Conservation (phyloP, 2,113 vertebrate species). For the Melospiza melodia region DNA sequence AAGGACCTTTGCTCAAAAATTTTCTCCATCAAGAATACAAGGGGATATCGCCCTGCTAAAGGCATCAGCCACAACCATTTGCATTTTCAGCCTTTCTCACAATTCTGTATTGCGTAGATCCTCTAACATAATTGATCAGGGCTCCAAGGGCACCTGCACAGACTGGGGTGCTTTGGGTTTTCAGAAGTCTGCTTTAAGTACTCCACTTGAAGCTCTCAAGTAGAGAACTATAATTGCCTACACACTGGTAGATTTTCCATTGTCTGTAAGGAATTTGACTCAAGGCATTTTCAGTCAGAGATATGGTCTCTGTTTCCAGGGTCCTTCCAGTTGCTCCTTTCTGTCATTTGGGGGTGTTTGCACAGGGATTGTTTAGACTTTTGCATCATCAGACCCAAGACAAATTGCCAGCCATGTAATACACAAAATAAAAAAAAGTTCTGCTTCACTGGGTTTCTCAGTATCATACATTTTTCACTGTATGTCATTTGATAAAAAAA, state of each 20-base stretch:
- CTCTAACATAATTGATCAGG: background rate
- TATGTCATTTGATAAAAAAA: background rate
- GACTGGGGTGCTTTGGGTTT: background rate
- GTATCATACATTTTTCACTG: background rate
- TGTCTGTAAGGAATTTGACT: background rate
- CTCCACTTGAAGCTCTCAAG: background rate
- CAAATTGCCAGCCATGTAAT: background rate
- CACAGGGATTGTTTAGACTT: background rate
- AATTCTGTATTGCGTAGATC: background rate
- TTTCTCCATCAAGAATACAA: background rate
- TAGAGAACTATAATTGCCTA: background rate
- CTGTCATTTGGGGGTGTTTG: background rate
- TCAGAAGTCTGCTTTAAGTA: background rate
- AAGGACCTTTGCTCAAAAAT: slow-evolving; percentile 2
- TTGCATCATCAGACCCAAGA: background rate
- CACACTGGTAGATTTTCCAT: background rate
- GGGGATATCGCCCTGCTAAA: background rate
- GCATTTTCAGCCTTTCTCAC: slow-evolving; percentile 8
- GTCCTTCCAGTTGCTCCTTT: background rate
- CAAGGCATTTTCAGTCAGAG: background rate
- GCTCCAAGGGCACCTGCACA: background rate
- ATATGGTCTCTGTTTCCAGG: background rate
- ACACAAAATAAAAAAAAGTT: background rate
- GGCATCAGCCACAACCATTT: background rate
- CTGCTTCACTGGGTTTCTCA: background rate